Base-by-base conservation (phyloP, 2,888 invertebrate genomes). In the Alcis repandata region DNA sequence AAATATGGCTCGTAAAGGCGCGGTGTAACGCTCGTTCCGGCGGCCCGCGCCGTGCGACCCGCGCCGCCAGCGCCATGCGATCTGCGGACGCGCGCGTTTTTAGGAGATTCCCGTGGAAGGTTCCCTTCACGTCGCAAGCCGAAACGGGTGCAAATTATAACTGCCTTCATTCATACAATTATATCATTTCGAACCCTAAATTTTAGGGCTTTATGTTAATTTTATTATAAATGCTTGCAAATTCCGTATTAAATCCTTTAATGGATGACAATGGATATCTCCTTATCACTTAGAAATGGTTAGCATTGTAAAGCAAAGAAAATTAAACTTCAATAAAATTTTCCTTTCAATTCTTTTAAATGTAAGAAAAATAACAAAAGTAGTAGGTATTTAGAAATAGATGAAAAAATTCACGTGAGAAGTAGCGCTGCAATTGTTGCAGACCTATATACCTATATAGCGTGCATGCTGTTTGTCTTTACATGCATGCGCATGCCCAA, bases 1-100 rank as follows among this genome's bases (percentile, higher is more conserved):
- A 91, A 92, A 92, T 91, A 90, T 85, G 79, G 80, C 75, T 88
- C 91, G 88, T 91, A 91, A 91, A 91, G 79, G 72, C 76, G 72
- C 60, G 43, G 64, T 54, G 65, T 66, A 68, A 61, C 66, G 65
- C 62, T 53, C 59, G 67, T 70, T 65, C 67, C 60, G 64, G 58
- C n/a, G 36, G 54, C 51, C 54, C 52, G 43, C 67, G 51, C 15
- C 22, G 43, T 45, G 67, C 62, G 59, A 49, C 46, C 49, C 46
- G 19, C 22, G 48, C 52, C n/a, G 53, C 45, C 46, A 33, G 63
- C 57, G 58, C 43, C 63, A 56, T 45, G 51, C 17, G 41, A 32
- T 40, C 40, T 46, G 43, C 36, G 9, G 10, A 20, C 41, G 49
- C 2, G 49, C 2, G 11, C 51, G 53, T 40, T 53, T 61, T 60